Percentiles rank a stretch among this genome's conserved stretches.
phyloP scores from a whole-genome alignment of 2,797 vertebrate species.

The Gambelia wislizenii region DNA sequence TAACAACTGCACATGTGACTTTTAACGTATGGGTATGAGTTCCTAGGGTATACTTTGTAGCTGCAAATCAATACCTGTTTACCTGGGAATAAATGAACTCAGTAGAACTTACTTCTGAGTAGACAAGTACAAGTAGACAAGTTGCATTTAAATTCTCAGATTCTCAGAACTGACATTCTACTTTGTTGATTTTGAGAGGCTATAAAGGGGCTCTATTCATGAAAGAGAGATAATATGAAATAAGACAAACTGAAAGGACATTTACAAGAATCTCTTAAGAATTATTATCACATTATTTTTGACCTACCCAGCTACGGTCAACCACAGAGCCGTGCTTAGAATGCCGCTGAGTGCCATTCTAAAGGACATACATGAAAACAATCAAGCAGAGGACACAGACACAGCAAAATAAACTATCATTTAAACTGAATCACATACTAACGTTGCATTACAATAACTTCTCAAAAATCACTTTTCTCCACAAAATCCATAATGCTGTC shows the following conservation, averaged over 20 bases:
- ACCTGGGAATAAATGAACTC: not conserved
- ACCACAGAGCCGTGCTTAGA: conserved; percentile 85
- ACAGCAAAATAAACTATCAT: conserved; percentile 55
- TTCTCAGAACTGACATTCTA: conserved; percentile 20
- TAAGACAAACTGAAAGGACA: not conserved
- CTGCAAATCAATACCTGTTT: not conserved
- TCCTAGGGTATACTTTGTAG: not conserved
- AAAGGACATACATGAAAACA: conserved; percentile 74
- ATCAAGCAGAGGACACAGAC: conserved; percentile 66
- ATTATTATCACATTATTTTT: conserved; percentile 43
- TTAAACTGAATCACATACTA: conserved; percentile 7
- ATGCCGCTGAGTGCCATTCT: conserved; percentile 76
- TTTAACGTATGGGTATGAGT: not conserved
- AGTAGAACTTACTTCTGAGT: not conserved
- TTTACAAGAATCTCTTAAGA: conserved; percentile 23
- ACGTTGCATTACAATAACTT: no score
- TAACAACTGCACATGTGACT: not conserved
- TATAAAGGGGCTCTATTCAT: not conserved
- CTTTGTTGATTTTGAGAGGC: conserved; percentile 18
- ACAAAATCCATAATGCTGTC: not conserved
- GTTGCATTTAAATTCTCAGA: not conserved
- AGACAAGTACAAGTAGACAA: not conserved
- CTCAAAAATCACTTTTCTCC: not conserved
- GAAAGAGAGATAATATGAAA: not conserved
- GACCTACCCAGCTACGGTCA: conserved; percentile 91